Evolutionary conservation across 1,140 invertebrate genomes (phyloP).

Genomic region (Episyrphus balteatus): DNA sequence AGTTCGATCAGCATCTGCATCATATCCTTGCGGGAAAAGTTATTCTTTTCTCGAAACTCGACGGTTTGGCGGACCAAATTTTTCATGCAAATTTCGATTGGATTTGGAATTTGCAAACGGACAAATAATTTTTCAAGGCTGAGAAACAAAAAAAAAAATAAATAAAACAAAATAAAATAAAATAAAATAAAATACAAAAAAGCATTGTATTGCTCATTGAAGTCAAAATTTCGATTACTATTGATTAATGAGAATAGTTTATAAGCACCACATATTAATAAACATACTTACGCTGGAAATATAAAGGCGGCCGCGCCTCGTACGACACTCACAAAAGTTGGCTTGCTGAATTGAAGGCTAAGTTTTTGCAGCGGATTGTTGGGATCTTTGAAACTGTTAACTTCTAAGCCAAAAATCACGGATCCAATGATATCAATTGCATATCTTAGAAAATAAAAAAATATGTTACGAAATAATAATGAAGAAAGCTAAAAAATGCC

Average conservation of each 20-base stretch:
- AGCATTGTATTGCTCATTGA: too few species aligned
- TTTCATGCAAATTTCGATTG: constrained; percentile 7
- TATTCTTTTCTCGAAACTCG: constrained; percentile 39
- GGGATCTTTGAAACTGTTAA: constrained; percentile 19
- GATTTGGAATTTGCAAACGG: constrained; percentile 5
- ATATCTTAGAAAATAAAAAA: constrained; percentile 7
- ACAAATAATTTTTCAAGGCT: constrained; percentile 8
- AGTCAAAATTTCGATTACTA: too few species aligned
- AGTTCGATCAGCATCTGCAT: constrained; percentile 44
- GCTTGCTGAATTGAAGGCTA: constrained; percentile 9
- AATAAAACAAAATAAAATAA: background rate
- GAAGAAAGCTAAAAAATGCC: background rate
- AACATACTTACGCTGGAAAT: constrained; percentile 14
- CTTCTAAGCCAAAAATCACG: constrained; percentile 23
- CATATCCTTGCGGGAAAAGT: constrained; percentile 42
- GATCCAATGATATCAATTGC: constrained; percentile 31
- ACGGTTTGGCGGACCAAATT: constrained; percentile 43
- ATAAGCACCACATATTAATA: too few species aligned
- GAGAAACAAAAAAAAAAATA: background rate
- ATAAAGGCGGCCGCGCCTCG: constrained; percentile 5
- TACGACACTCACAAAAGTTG: constrained; percentile 4
- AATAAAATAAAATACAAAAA: too few species aligned
- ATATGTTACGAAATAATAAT: background rate
- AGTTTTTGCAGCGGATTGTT: constrained; percentile 11
- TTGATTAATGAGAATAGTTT: too few species aligned